Conservation (phyloP, 2,113 vertebrate genomes). For the Paracyprichromis sp. region DNA sequence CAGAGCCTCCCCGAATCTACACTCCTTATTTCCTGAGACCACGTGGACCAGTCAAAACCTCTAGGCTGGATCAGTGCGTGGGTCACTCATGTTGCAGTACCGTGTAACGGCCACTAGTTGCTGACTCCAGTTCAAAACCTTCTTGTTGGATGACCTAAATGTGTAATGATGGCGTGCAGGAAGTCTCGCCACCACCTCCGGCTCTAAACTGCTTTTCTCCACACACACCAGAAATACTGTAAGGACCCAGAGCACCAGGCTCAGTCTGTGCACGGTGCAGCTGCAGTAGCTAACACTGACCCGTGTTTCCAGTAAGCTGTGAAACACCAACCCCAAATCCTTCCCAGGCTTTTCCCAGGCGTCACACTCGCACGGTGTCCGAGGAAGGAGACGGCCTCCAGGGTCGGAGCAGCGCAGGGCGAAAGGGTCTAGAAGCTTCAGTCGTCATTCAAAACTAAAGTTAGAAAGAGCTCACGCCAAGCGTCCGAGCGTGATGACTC, state of each 20-base stretch:
- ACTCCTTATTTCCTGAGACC: background rate
- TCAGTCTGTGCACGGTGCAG: background rate
- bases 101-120: accelerated
- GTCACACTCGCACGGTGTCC: background rate
- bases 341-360: background rate
- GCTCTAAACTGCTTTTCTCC: background rate
- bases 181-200: background rate
- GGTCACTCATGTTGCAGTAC: background rate
- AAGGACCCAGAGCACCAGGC: background rate
- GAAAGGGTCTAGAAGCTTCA: background rate
- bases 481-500: background rate
- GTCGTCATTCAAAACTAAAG: background rate
- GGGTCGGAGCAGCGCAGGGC: background rate
- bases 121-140: background rate
- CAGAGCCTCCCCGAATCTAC: background rate
- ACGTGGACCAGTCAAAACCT: accelerated
- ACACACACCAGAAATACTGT: background rate
- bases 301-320: background rate
- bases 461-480: background rate
- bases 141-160: accelerated
- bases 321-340: background rate
- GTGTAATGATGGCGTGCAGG: background rate
- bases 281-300: background rate
- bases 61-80: background rate
- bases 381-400: background rate